Evolutionary conservation across 1,140 invertebrate genomes (phyloP).

Genomic region (Drosophila kohkoa): DNA sequence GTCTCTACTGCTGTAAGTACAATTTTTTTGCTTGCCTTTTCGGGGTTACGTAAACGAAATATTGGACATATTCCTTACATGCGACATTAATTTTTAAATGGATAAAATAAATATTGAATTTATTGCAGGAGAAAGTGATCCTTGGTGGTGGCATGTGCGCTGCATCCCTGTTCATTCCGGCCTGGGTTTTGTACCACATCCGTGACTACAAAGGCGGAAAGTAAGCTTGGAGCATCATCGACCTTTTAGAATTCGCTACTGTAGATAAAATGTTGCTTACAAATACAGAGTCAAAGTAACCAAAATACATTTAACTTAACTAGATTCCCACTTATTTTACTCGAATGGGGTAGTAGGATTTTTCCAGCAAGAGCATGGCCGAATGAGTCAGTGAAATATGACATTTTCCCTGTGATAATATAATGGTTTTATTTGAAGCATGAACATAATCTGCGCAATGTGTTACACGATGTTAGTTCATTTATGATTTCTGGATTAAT

Average conservation of each 20-base stretch:
- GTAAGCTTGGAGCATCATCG: conserved; percentile 47
- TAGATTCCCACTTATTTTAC: conserved; percentile 25
- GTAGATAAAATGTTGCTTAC: conserved; percentile 57
- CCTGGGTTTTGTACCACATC: conserved; percentile 82
- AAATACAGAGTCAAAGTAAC: conserved; percentile 58
- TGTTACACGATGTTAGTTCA: conserved; percentile 39
- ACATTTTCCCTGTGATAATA: conserved; percentile 37
- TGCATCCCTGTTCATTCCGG: conserved; percentile 74
- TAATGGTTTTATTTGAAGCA: conserved; percentile 62
- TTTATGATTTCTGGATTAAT: conserved; percentile 72
- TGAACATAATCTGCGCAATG: conserved; percentile 44
- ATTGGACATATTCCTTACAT: neutral
- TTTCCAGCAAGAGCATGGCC: no score
- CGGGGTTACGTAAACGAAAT: conserved; percentile 78
- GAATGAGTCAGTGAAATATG: neutral
- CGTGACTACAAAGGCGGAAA: conserved; percentile 79
- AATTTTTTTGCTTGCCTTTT: conserved; percentile 8
- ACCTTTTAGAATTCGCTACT: conserved; percentile 18
- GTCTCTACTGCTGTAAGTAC: conserved; percentile 77
- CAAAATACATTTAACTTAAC: conserved; percentile 54
- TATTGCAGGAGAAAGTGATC: conserved; percentile 77
- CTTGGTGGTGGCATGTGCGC: conserved; percentile 79
- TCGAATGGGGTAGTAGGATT: neutral
- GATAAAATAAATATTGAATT: conserved; percentile 4
- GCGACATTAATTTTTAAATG: neutral